phyloP scores from a whole-genome alignment of 2,113 vertebrate genomes.

The Boulengeromyrus knoepffleri region DNA sequence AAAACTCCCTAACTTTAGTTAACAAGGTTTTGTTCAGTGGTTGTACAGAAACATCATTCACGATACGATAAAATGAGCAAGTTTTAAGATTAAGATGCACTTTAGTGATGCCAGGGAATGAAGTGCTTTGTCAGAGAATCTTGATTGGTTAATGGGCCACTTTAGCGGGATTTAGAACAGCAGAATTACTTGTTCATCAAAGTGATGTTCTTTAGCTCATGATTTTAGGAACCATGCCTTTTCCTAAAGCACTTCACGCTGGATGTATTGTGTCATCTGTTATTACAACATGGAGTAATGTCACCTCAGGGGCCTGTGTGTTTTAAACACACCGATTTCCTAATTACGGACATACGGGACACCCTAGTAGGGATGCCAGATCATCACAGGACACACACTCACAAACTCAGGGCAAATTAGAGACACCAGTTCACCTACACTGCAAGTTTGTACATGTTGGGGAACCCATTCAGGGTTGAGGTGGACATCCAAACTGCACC shows the following conservation, averaged over 20 bases:
- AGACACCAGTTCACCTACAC: not conserved
- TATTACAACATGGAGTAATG: not conserved
- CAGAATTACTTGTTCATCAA: not conserved
- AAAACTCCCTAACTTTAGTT: not conserved
- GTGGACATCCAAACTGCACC: not conserved
- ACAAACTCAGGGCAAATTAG: not conserved
- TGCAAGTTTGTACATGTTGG: not conserved
- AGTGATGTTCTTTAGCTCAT: not conserved
- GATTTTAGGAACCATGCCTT: not conserved
- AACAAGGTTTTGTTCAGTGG: not conserved
- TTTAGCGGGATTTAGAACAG: not conserved
- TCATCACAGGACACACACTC: not conserved
- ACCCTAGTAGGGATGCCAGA: not conserved
- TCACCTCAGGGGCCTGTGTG: not conserved
- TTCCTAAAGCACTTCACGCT: not conserved
- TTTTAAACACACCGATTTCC: constrained; percentile 6
- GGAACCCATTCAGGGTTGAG: not conserved
- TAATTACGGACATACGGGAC: not conserved
- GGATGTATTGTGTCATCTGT: not conserved
- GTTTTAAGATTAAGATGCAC: not conserved
- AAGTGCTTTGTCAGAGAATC: not conserved
- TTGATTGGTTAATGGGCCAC: not conserved
- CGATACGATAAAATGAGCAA: not conserved
- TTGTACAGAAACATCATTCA: not conserved
- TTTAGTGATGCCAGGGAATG: not conserved